Conservation (phyloP, 2,888 invertebrate species). For the Mimachlamys varia region DNA sequence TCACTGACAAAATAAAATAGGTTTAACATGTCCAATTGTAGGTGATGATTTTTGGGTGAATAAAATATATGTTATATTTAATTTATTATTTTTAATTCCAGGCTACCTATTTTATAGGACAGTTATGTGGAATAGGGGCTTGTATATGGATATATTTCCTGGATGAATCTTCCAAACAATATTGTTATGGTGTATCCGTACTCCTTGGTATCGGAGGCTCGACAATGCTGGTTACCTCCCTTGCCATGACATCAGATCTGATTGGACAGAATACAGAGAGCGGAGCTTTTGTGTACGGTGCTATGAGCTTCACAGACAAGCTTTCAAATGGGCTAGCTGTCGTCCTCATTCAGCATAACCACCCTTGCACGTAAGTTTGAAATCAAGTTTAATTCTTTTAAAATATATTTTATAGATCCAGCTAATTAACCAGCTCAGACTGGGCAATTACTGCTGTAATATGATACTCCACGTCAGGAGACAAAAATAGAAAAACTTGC, state of each 20-base stretch:
- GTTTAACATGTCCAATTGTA: too few species aligned
- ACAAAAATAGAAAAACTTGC: too few species aligned
- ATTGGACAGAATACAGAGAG: slow-evolving; percentile 91
- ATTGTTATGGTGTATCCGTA: slow-evolving; percentile 87
- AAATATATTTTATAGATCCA: too few species aligned
- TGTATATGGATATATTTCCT: slow-evolving; percentile 87
- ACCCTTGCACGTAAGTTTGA: slow-evolving; percentile 81
- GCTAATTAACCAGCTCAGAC: too few species aligned
- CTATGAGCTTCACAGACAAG: slow-evolving; percentile 96
- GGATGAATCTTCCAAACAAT: slow-evolving; percentile 47
- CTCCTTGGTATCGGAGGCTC: slow-evolving; percentile 92
- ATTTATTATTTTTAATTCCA: slow-evolving; percentile 73
- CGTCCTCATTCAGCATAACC: slow-evolving; percentile 92
- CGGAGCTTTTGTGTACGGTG: slow-evolving; percentile 95
- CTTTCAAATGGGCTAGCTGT: slow-evolving; percentile 94
- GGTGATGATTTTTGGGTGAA: too few species aligned
- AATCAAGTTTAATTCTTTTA: background rate
- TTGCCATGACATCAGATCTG: slow-evolving; percentile 94
- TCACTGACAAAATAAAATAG: too few species aligned
- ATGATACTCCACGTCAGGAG: too few species aligned
- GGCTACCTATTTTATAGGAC: slow-evolving; percentile 88
- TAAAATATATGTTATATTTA: too few species aligned
- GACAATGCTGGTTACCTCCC: slow-evolving; percentile 92
- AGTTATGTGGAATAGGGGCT: slow-evolving; percentile 85
- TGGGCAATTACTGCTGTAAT: too few species aligned